Base-by-base conservation (phyloP, 2,888 invertebrate genomes). In the Amphipyra tragopoginis region DNA sequence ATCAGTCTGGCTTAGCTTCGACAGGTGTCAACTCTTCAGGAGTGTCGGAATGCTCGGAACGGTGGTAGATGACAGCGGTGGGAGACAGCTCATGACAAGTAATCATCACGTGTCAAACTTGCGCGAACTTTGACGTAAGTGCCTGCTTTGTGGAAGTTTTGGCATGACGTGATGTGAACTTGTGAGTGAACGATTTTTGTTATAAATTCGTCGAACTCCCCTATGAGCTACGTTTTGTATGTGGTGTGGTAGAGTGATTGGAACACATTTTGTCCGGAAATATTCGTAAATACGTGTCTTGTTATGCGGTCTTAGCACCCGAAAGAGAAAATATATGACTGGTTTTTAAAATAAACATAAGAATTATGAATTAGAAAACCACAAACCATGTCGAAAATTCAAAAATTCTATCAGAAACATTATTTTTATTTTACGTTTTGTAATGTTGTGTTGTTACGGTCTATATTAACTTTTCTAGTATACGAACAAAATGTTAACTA, bases 41-140 rank as follows among this genome's bases (percentile, higher is more conserved):
- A 50, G 51, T 63, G n/a, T n/a, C n/a, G n/a, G n/a, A n/a, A n/a
- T n/a, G n/a, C n/a, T n/a, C n/a, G 65, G 69, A 69, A 64, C 54
- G 69, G 72, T 69, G 78, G 70, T 36, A 49, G 39, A 72, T 63
- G 61, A 68, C 51, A 61, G 62, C 51, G 51, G 65, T 45, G 55
- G 60, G 50, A 64, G 54, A 86, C 86, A 83, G 81, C 80, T 83
- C 80, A 80, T 85, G 85, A 88, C 86, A 85, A 89, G 87, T 88
- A 91, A 92, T 92, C 90, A 91, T 86, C 85, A 80, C 83, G 48
- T 86, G 82, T 80, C 77, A 82, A 90, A 89, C 87, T 90, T 86
- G 72, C 77, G 77, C 72, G 72, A 88, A 90, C 75, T 87, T 86
- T 75, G 76, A 79, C 83, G 77, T 75, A 80, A 80, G 72, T 64